Conservation (phyloP, 2,797 vertebrate genomes). For the Sandelia bainsii region DNA sequence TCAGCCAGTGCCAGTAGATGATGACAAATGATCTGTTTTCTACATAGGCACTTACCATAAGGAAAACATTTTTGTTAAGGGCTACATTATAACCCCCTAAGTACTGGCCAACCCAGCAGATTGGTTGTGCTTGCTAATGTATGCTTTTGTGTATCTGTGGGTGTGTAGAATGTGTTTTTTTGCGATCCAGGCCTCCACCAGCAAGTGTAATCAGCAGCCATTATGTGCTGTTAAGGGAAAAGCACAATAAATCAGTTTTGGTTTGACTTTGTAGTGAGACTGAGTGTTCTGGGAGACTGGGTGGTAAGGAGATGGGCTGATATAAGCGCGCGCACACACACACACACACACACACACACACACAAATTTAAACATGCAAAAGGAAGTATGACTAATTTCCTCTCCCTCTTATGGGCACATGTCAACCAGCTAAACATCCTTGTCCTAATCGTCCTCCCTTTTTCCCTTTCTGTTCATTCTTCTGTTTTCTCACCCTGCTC, state of each 20-base stretch:
- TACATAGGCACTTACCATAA: background rate
- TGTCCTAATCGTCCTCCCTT: background rate
- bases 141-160: background rate
- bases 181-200: slow-evolving; percentile 9
- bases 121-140: background rate
- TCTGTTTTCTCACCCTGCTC: slow-evolving; percentile 8
- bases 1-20: no score
- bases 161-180: background rate
- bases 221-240: slow-evolving; percentile 67
- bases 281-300: slow-evolving; percentile 36
- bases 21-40: no score
- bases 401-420: background rate
- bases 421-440: background rate
- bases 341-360: slow-evolving; percentile 2
- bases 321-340: background rate
- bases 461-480: background rate
- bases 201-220: slow-evolving; percentile 61
- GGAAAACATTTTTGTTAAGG: background rate
- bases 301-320: slow-evolving; percentile 4
- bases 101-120: background rate
- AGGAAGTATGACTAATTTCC: slow-evolving; percentile 24
- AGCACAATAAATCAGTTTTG: slow-evolving; percentile 62
- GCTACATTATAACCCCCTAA: no score
- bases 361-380: slow-evolving; percentile 3
- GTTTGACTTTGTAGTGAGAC: slow-evolving; percentile 63